These are phyloP conservation scores for Pseudomyrmex sp. DNA, from an alignment of 1,140 invertebrate genomes.

Conservation along the genomic window DNA sequence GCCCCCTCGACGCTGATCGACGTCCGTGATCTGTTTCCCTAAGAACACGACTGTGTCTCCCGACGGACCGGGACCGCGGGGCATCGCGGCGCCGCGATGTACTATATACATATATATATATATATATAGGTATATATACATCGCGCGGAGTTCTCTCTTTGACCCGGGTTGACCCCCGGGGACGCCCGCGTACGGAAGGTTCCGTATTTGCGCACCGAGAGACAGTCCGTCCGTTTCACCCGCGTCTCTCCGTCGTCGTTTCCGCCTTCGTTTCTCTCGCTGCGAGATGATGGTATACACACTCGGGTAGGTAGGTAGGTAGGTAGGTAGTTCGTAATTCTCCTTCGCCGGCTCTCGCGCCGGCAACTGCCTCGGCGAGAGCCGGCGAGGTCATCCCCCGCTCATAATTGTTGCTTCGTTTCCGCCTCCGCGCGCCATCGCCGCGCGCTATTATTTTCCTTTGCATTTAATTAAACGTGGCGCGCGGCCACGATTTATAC, in stretches of 20 bases:
- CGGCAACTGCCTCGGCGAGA: background rate
- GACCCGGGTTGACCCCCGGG: conserved; percentile 70
- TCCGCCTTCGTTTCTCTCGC: conserved; percentile 44
- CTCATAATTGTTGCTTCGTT: conserved; percentile 74
- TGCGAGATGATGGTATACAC: too few species aligned
- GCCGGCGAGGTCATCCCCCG: conserved; percentile 63
- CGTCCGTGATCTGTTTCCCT: conserved; percentile 72
- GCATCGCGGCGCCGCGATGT: conserved; percentile 65
- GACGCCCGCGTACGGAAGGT: conserved; percentile 63
- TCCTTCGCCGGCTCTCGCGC: conserved; percentile 48
- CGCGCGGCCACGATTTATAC: conserved; percentile 56
- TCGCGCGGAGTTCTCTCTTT: conserved; percentile 64
- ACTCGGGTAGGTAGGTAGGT: background rate
- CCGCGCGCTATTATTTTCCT: conserved; percentile 63
- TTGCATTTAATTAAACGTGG: conserved; percentile 70
- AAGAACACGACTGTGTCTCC: conserved; percentile 64
- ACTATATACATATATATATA: background rate
- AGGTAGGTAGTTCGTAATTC: conserved; percentile 22
- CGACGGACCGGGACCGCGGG: conserved; percentile 19
- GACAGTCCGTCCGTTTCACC: conserved; percentile 14
- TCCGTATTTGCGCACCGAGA: conserved; percentile 65
- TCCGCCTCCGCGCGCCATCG: conserved; percentile 70
- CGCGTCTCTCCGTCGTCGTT: conserved; percentile 23
- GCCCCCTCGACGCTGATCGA: conserved; percentile 69
- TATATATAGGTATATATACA: too few species aligned